Conservation (phyloP, 2,888 invertebrate species). For the Ophioninae sp. region DNA sequence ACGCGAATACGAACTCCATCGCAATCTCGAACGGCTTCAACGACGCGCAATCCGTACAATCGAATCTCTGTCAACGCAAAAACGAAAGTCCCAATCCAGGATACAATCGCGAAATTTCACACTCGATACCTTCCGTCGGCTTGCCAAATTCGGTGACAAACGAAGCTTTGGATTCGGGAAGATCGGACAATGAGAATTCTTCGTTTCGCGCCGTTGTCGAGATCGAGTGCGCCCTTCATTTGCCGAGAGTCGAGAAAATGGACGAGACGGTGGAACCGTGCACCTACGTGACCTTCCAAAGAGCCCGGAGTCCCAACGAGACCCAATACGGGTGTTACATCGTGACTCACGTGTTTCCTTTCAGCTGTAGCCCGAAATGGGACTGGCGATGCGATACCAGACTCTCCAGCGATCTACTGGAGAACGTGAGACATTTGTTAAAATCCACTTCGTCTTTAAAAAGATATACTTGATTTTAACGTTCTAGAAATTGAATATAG, state of each 20-base stretch:
- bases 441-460: not conserved
- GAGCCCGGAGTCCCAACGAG: constrained; percentile 68
- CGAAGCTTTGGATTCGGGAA: constrained; percentile 59
- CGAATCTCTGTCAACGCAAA: constrained; percentile 20
- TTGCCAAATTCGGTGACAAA: constrained; percentile 35
- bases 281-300: constrained; percentile 85
- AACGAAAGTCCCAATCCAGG: constrained; percentile 12
- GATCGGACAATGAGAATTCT: constrained; percentile 56
- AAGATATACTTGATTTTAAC: not conserved
- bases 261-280: constrained; percentile 82
- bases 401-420: constrained; percentile 67
- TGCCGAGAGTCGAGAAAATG: constrained; percentile 80
- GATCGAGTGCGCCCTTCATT: constrained; percentile 83
- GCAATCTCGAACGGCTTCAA: constrained; percentile 32
- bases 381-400: constrained; percentile 64
- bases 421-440: constrained; percentile 76
- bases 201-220: constrained; percentile 82
- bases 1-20: constrained; percentile 55
- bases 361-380: constrained; percentile 63
- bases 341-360: constrained; percentile 81
- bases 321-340: constrained; percentile 77
- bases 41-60: not conserved
- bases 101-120: constrained; percentile 8
- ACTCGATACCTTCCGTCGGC: constrained; percentile 13
- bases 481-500: no score